phyloP scores from a whole-genome alignment of 1,140 invertebrate genomes.

The Andrena cerasifolii region DNA sequence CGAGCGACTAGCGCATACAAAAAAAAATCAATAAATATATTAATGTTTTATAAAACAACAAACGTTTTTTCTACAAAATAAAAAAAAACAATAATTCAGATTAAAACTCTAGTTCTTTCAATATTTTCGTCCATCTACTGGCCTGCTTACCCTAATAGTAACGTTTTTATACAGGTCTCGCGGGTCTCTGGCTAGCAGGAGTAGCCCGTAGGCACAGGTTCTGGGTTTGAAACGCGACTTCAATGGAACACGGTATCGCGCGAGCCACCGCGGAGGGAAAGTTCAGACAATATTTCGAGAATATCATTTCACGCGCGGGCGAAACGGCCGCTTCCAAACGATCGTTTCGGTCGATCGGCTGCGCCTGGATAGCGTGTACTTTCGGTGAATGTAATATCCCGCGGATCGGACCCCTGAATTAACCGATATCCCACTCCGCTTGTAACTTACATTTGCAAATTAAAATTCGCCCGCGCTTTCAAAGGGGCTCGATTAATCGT shows the following conservation, averaged over 20 bases:
- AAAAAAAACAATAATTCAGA: too few relatives aligned
- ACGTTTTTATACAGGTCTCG: too few relatives aligned
- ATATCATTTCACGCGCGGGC: background rate
- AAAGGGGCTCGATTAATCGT: background rate
- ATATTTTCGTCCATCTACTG: too few relatives aligned
- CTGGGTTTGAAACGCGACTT: background rate
- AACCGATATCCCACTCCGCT: conserved; percentile 18
- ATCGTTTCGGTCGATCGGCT: conserved; percentile 24
- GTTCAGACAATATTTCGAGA: conserved; percentile 9
- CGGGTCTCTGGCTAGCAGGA: background rate
- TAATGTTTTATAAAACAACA: too few relatives aligned
- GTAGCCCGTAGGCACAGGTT: background rate
- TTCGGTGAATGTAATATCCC: conserved; percentile 18
- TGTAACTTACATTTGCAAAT: conserved; percentile 20
- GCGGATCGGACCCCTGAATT: conserved; percentile 26
- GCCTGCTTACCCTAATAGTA: too few relatives aligned
- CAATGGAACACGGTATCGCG: background rate
- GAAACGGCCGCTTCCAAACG: background rate
- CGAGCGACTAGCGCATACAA: too few relatives aligned
- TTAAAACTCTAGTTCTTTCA: too few relatives aligned
- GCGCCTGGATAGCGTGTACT: conserved; percentile 9
- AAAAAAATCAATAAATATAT: too few relatives aligned
- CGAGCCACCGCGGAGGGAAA: background rate
- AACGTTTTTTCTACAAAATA: too few relatives aligned
- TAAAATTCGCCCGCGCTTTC: background rate